Evolutionary conservation across 2,113 vertebrate genomes (phyloP).

Genomic region (Aix galericulata): DNA sequence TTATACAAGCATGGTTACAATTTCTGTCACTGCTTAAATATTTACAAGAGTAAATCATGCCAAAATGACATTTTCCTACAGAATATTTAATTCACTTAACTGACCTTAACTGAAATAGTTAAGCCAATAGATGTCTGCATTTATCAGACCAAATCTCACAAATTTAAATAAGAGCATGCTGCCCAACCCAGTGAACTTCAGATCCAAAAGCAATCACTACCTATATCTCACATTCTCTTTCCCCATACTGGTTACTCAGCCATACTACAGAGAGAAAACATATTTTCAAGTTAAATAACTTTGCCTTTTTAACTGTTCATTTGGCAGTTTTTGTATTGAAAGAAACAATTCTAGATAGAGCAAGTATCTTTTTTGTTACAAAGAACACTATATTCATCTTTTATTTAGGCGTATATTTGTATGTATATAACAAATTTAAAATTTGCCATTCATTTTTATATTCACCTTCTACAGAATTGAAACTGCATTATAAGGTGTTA

Average conservation of each 20-base stretch:
- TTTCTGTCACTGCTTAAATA: neutral
- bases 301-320: neutral
- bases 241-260: neutral
- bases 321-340: neutral
- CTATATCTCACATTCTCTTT: neutral
- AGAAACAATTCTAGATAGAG: neutral
- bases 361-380: neutral
- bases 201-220: neutral
- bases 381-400: neutral
- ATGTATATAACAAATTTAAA: neutral
- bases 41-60: neutral
- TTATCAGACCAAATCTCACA: neutral
- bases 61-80: neutral
- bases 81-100: neutral
- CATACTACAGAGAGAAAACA: neutral
- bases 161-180: neutral
- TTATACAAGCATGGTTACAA: neutral
- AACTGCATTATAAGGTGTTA: neutral
- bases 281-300: neutral
- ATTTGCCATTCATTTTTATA: neutral
- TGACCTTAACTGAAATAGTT: neutral
- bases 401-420: neutral
- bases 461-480: neutral
- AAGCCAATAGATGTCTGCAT: neutral
- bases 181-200: neutral